Evolutionary conservation across 2,797 vertebrate species (phyloP), one percentile per base, ranked within the genome.

Genomic region (Enteromius paludinosus): DNA sequence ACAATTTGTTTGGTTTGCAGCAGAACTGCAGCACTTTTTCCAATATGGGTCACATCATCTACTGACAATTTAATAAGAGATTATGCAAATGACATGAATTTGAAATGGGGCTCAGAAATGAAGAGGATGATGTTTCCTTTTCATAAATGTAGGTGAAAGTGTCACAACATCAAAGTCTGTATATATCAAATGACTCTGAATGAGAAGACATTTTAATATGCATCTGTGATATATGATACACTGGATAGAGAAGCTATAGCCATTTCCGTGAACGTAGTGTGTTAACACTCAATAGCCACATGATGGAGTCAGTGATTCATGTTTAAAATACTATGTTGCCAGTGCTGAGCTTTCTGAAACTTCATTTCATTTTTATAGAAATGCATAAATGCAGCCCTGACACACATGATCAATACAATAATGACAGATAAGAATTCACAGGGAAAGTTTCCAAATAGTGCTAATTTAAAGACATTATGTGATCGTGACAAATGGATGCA

Each of bases 271-370:
- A 52, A 15, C 49, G 18, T 38, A 1, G 4, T 38, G 79, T 65
- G 30, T 65, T 75, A 82, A 9, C 61, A 75, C 11, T 4, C 35
- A 15, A 18, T 30, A 25, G 71, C 71, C 80, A 82, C 71, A 66
- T 23, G 80, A 20, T 82, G 80, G 80, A 54, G 49, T 18, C 47
- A 82, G 17, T 41, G 71, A 30, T 11, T 82, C 38, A 56, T 10
- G 3, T 66, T 43, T 66, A 4, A 68, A 65, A 28, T 5, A 12
- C 15, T n/a, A 1, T 54, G 49, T 17, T 14, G 8, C 49, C 23
- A 45, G 25, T 15, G n/a, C 15, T 68, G 25, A 45, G 59, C 28
- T 10, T 68, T 33, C 41, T 23, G 18, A 49, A 15, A 23, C 11
- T 7, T n/a, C 52, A 15, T 30, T 61, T 43, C 2, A 17, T 41